phyloP scores from a whole-genome alignment of 1,140 invertebrate genomes.

The Drosophila lacertosa region DNA sequence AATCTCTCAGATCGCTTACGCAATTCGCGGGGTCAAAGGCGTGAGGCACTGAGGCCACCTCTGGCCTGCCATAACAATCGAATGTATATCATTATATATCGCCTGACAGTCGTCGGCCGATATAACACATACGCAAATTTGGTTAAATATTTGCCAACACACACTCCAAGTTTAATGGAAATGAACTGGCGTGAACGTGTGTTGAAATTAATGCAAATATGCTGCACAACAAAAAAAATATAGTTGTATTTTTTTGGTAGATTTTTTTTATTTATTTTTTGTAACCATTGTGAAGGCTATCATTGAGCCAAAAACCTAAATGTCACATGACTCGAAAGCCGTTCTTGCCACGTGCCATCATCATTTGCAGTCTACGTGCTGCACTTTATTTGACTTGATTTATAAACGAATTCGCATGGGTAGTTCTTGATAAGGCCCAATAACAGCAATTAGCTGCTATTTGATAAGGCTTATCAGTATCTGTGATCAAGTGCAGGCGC shows the following conservation, averaged over 20 bases:
- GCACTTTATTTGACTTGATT: not conserved
- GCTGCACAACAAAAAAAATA: not conserved
- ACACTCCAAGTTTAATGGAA: constrained; percentile 4
- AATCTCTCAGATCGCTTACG: not conserved
- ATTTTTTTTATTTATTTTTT: not conserved
- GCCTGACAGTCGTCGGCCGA: constrained; percentile 7
- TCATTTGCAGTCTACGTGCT: not conserved
- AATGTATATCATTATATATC: constrained; percentile 7
- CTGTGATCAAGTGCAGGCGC: constrained; percentile 5
- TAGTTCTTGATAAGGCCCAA: not conserved
- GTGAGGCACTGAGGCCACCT: not conserved
- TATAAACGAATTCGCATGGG: not conserved
- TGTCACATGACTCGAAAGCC: constrained; percentile 1
- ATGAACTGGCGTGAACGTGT: constrained; percentile 1
- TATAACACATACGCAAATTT: constrained; percentile 4
- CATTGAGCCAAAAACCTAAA: not conserved
- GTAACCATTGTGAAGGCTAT: not conserved
- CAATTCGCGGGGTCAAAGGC: constrained; percentile 3
- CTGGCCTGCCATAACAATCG: constrained; percentile 1
- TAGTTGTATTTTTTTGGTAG: not conserved
- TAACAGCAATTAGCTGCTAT: not conserved
- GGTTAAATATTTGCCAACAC: not conserved
- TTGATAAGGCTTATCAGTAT: not conserved
- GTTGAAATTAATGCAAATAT: constrained; percentile 3
- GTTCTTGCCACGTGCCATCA: constrained; percentile 2